Evolutionary conservation across 2,797 vertebrate species (phyloP), one percentile per base, ranked within the genome.

Genomic region (Okamejei kenojei): DNA sequence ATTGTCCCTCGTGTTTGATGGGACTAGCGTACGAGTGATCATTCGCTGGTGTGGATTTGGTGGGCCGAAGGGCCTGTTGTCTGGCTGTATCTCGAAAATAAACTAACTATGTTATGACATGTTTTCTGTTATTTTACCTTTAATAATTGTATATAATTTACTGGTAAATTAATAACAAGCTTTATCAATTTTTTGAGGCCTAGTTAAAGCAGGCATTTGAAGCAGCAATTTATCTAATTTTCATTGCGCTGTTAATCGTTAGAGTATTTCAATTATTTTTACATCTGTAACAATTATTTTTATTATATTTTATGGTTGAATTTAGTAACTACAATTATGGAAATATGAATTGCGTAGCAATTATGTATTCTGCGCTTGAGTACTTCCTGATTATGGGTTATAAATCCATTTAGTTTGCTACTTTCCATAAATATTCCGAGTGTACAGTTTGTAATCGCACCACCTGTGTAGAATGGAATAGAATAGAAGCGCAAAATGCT

Each of bases 161-260:
- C 65, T 35, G 68, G 23, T 92, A 38, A 76, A 92, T 17, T 92
- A 92, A 23, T 92, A 74, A 71, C 68, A 92, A 90, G 23, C 17
- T 35, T 74, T 76, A 26, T 74, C 54, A 45, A 38, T 26, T 54
- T 38, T 76, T 92, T 58, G 26, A 32, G 65, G 38, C 15, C 76
- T 74, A 92, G 38, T 74, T 76, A 74, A 74, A n/a, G 76, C 35
- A 45, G 29, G 11, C 38, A 54, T 10, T 92, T 92, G 21, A 74
- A 74, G 71, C 71, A 54, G 45, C 45, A 54, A 68, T 90, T 63
- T 71, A 90, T 13, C 71, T 90, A 90, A 92, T 92, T 92, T 76
- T 92, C 90, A 73, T 58, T 92, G 21, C 88, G 19, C 90, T 92
- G 38, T 90, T n/a, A 92, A 65, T 54, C 68, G 68, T 76, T 92